Base-by-base conservation (phyloP, 1,140 invertebrate genomes). In the Drosophila littoralis region DNA sequence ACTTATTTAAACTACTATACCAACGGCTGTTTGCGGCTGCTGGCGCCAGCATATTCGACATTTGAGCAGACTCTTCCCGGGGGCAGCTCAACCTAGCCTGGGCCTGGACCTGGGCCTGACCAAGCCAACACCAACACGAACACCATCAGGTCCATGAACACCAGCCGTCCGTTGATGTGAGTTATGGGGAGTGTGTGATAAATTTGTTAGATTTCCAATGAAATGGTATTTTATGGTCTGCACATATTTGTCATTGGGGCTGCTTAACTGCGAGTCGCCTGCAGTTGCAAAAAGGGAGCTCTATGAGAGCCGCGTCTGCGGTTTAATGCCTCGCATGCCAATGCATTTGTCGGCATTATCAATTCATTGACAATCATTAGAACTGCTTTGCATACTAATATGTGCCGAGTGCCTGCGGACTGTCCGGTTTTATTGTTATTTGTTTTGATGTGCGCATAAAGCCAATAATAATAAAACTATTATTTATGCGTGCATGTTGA, bases 131-230 rank as follows among this genome's bases (percentile, higher is more conserved):
- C 32, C 40, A 48, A 60, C 66, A 57, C n/a, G 22, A 33, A 1
- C 55, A 36, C 9, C 28, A 12, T 28, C 51, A 57, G n/a, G n/a
- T 45, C 6, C 15, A 64, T 7, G 9, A 40, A 40, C 45, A 64
- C 13, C 10, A 45, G 15, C 10, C 48, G 50, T 22, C 22, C 64
- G 12, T 32, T 32, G 42, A 57, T 42, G 54, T 79, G 79, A 82
- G 76, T 86, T 79, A 86, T 82, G 82, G 46, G 50, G 48, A 51
- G 58, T 58, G 58, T 50, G 66, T 89, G 79, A 88, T 88, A 77
- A 89, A 88, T 88, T 79, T 80, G 76, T 89, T 83, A 89, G 83
- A 88, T 83, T 88, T 88, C 83, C 83, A 89, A 89, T 83, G 83
- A 88, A 88, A 80, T 88, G 77, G 58, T 73, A 79, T 83, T 82